Conservation (phyloP, 2,113 vertebrate species). For the Ailuropoda melanoleuca region DNA sequence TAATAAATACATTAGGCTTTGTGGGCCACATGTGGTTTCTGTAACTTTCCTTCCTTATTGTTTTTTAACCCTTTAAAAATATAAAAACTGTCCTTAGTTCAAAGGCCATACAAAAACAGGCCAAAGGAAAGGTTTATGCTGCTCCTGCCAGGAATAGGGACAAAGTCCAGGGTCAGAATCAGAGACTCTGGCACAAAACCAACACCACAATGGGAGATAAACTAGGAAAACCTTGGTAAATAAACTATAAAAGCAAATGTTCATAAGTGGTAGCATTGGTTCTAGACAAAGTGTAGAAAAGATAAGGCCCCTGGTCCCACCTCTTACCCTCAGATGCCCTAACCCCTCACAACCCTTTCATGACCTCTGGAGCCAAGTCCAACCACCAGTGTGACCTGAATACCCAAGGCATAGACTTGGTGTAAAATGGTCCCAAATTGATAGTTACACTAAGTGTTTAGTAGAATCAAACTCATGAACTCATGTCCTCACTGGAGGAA, state of each 20-base stretch:
- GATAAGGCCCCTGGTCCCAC: not conserved
- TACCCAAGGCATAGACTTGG: not conserved
- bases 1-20: not conserved
- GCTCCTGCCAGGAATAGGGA: not conserved
- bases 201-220: not conserved
- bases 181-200: not conserved
- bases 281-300: not conserved
- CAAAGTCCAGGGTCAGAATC: not conserved
- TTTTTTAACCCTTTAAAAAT: not conserved
- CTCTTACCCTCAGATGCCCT: too few relatives aligned
- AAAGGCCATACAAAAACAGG: not conserved
- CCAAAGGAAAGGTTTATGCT: not conserved
- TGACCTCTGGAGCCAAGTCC: not conserved
- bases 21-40: not conserved
- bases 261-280: not conserved
- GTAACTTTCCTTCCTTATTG: not conserved
- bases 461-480: not conserved
- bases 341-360: not conserved
- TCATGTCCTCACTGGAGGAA: not conserved
- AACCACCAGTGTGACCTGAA: not conserved
- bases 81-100: not conserved
- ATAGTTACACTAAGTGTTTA: not conserved
- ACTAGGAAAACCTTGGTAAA: not conserved
- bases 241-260: not conserved
- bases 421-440: not conserved